Evolutionary conservation across 2,888 invertebrate genomes (phyloP), one percentile per base, ranked within the genome.

Genomic region (Latrodectus hesperus): DNA sequence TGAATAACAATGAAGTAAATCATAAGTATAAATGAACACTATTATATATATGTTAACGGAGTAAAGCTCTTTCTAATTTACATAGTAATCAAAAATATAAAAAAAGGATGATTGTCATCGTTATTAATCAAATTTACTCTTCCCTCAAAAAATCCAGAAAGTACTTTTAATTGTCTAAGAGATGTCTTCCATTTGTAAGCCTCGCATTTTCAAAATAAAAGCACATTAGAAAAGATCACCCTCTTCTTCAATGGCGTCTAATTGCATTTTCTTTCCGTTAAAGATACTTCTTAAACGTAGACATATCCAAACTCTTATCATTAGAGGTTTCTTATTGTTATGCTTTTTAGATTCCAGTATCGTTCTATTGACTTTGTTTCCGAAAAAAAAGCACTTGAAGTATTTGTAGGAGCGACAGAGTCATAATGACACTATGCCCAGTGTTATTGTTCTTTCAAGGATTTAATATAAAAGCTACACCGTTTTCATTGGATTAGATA

Each of bases 401-500:
- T 79, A 85, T 79, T 85, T 78, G 73, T 74, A 70, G 26, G 64
- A 60, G 49, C 38, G 52, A 55, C 71, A 52, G 68, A 77, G 80
- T 64, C 73, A 87, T 81, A 87, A 87, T 73, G 73, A 51, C 73
- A 75, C 53, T 73, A 64, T 22, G 38, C 38, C 60, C 80, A 26
- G 71, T 80, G 81, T 87, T 82, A 87, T 87, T 87, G 81, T 87
- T 87, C 86, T 71, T 51, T 51, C 9, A 67, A 77, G 81, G 77
- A 87, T 82, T 87, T 82, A 82, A 87, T 87, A 82, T 68, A 76
- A 81, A 81, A 53, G 71, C 70, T 80, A 83, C 83, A 73, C 76
- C 72, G 77, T 77, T 87, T 81, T 87, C 86, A 87, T 87, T 81
- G 77, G 70, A 77, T 87, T 87, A 81, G 86, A 82, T 81, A 87